A percentile compares a stretch with the other conserved stretches of the same genome.
Evolutionary conservation across 2,888 invertebrate genomes (phyloP).

Genomic region (Polymixis lichenea): DNA sequence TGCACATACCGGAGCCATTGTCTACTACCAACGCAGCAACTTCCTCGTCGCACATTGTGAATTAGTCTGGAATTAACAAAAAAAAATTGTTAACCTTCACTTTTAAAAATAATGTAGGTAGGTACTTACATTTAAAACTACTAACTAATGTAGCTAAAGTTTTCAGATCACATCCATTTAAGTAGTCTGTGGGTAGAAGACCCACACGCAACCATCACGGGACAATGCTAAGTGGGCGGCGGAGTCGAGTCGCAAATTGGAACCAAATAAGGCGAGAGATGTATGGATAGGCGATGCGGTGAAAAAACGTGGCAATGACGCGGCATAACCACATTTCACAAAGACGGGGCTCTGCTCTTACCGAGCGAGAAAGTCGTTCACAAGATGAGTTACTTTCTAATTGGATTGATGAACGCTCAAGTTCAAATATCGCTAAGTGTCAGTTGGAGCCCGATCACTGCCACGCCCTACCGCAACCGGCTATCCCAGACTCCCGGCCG

Average conservation of each 20-base stretch:
- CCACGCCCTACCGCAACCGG: slow-evolving; percentile 91
- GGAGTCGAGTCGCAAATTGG: slow-evolving; percentile 77
- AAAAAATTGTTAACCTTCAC: slow-evolving; percentile 51
- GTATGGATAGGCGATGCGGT: slow-evolving; percentile 73
- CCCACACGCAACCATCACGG: slow-evolving; percentile 78
- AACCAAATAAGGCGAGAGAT: slow-evolving; percentile 84
- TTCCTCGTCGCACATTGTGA: slow-evolving; percentile 96
- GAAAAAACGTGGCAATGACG: slow-evolving; percentile 84
- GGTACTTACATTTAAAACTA: slow-evolving; percentile 33
- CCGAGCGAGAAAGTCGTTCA: slow-evolving; percentile 79
- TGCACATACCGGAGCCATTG: slow-evolving; percentile 99
- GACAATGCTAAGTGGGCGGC: slow-evolving; percentile 82
- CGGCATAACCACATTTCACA: slow-evolving; percentile 75
- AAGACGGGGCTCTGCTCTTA: slow-evolving; percentile 71
- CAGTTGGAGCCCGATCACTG: slow-evolving; percentile 70
- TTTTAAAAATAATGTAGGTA: slow-evolving; percentile 54
- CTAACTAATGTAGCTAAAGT: slow-evolving; percentile 6
- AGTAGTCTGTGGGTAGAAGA: slow-evolving; percentile 78
- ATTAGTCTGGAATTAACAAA: slow-evolving; percentile 91
- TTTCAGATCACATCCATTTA: slow-evolving; percentile 70
- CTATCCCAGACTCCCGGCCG: slow-evolving; percentile 79
- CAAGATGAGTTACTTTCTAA: slow-evolving; percentile 79
- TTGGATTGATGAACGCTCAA: slow-evolving; percentile 66
- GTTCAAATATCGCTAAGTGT: slow-evolving; percentile 58
- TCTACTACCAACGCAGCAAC: slow-evolving; percentile 98